Evolutionary conservation across 2,888 invertebrate species (phyloP), one percentile per base, ranked within the genome.

Genomic region (Tinea trinotella): DNA sequence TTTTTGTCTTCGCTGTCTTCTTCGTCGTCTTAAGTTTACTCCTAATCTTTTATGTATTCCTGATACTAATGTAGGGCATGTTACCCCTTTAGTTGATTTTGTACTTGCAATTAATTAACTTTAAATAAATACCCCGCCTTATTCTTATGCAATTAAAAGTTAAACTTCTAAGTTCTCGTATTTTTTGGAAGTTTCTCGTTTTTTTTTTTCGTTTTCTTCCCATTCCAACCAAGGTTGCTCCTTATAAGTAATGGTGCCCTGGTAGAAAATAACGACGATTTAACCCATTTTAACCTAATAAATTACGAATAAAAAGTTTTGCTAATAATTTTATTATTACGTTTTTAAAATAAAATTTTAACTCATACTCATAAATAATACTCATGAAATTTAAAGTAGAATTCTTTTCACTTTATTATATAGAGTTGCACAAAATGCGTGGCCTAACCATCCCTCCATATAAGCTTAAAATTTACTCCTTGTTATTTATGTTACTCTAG

Each of bases 11-110:
- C 13, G 13, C 40, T 40, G 2, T 13, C 1, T 30, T 15, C 40
- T 15, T 57, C 12, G 12, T 17, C 36, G 40, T 30, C 60, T 60
- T 58, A 57, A 18, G 57, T 44, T 61, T 59, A 62, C 62, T 61
- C 53, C 49, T 54, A 7, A 12, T 13, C 48, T 59, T 54, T 62
- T 61, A 68, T 82, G 71, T 55, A 58, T 54, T 58, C 76, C 70
- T 75, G 63, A 76, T 82, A 68, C 56, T 59, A 61, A 77, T 72
- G 65, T 70, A 68, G 76, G 70, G 67, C 74, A 71, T 62, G 58
- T 63, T 63, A 71, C 69, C 68, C 64, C 71, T 67, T 76, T 22
- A n/a, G 40, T 40, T 40, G 13, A 15, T 40, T 35, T 40, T 15
- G 40, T 7, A 24, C 24, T 5, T 24, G 40, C 40, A 40, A 40